Conservation (phyloP, 1,140 invertebrate genomes). For the Ostrea edulis region DNA sequence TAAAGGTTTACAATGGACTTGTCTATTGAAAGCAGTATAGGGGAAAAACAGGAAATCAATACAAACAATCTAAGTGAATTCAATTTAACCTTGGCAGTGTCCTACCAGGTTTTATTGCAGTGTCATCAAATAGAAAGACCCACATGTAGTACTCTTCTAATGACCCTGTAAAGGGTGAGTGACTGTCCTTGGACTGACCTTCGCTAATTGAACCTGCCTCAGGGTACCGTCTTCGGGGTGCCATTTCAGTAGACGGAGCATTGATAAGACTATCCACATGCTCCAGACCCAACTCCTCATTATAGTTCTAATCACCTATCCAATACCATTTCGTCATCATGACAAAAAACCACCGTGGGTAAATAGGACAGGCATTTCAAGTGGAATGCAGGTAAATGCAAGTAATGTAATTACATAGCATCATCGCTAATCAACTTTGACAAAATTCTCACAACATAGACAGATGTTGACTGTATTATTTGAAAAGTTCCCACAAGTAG, state of each 20-base stretch:
- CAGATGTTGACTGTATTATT: neutral
- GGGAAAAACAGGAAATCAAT: neutral
- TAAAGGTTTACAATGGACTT: no score
- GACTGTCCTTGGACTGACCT: conserved; percentile 10
- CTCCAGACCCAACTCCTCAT: neutral
- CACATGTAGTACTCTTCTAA: neutral
- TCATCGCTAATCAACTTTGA: neutral
- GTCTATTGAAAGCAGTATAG: no score
- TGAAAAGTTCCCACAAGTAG: conserved; percentile 7
- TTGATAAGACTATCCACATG: neutral
- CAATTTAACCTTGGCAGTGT: neutral
- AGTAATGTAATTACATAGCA: neutral
- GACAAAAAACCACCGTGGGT: neutral
- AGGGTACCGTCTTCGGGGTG: no score
- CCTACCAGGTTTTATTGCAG: neutral
- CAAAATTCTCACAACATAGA: neutral
- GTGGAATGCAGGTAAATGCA: neutral
- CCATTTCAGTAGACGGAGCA: neutral
- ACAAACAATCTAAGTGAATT: neutral
- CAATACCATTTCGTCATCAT: neutral
- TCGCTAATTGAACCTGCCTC: neutral
- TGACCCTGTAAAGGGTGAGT: neutral
- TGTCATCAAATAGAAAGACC: neutral
- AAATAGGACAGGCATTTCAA: neutral
- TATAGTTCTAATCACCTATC: neutral